Evolutionary conservation across 2,797 vertebrate genomes (phyloP).

Genomic region (Synaphobranchus kaupii): DNA sequence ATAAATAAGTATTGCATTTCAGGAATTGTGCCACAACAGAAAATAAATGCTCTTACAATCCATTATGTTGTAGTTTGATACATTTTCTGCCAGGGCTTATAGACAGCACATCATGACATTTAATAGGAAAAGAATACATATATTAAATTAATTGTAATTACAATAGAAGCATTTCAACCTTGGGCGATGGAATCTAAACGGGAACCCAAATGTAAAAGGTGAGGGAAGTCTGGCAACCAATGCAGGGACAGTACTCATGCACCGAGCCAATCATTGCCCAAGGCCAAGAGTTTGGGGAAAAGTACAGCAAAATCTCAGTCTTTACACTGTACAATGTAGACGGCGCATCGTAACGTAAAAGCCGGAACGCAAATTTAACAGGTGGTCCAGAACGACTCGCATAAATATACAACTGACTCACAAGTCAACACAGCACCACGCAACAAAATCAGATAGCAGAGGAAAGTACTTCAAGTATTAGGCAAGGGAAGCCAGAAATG

Average conservation of each 20-base stretch:
- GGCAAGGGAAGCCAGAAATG: background rate
- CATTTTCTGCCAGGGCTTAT: background rate
- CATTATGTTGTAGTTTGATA: background rate
- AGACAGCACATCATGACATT: background rate
- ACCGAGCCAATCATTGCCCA: background rate
- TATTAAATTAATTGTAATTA: background rate
- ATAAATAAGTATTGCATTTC: no score
- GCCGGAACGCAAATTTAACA: background rate
- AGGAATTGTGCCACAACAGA: conserved; percentile 22
- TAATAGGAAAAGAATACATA: background rate
- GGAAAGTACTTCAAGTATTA: background rate
- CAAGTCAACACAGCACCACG: background rate
- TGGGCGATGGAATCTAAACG: background rate
- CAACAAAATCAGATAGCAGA: background rate
- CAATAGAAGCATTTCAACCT: background rate
- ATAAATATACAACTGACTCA: background rate
- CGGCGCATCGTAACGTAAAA: background rate
- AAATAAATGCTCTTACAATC: background rate
- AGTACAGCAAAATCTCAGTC: background rate
- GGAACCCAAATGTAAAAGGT: background rate
- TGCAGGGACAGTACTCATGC: background rate
- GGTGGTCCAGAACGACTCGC: background rate
- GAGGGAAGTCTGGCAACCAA: background rate
- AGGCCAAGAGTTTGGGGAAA: background rate
- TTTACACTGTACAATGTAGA: no score